These are phyloP conservation scores for Aptenodytes forsteri DNA, from an alignment of 2,113 vertebrate genomes.

Conservation along the genomic window DNA sequence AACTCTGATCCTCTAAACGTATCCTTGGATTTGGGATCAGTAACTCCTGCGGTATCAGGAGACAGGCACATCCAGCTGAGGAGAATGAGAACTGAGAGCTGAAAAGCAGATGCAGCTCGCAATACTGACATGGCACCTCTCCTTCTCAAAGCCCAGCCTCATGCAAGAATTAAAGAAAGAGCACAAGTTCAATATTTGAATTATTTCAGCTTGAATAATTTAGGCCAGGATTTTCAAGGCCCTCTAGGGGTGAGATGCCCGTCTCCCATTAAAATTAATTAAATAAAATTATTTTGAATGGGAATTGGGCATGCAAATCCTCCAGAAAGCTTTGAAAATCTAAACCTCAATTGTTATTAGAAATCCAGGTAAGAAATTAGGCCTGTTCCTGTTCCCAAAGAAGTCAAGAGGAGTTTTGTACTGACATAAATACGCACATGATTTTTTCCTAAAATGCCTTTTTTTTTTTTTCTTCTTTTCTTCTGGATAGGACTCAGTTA, in stretches of 20 bases:
- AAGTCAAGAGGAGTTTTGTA: neutral
- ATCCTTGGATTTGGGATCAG: neutral
- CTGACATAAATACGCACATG: neutral
- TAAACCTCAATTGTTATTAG: neutral
- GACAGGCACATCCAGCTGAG: neutral
- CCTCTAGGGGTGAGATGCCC: neutral
- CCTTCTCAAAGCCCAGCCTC: neutral
- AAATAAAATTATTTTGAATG: conserved; percentile 1
- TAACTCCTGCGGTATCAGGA: neutral
- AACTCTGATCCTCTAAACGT: neutral
- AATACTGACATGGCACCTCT: neutral
- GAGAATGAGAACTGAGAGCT: neutral
- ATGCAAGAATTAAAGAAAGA: neutral
- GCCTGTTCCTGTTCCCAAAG: neutral
- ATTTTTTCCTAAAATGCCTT: neutral
- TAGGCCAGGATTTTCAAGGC: neutral
- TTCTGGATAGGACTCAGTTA: neutral
- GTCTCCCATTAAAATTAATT: neutral
- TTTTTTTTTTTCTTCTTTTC: neutral
- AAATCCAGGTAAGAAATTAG: conserved; percentile 7
- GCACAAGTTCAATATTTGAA: neutral
- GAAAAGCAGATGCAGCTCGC: neutral
- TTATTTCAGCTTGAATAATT: conserved; percentile 16
- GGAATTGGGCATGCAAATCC: neutral
- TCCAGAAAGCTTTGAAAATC: conserved; percentile 4